Evolutionary conservation across 2,888 invertebrate genomes (phyloP).

Genomic region (Pantelozetes paolii): DNA sequence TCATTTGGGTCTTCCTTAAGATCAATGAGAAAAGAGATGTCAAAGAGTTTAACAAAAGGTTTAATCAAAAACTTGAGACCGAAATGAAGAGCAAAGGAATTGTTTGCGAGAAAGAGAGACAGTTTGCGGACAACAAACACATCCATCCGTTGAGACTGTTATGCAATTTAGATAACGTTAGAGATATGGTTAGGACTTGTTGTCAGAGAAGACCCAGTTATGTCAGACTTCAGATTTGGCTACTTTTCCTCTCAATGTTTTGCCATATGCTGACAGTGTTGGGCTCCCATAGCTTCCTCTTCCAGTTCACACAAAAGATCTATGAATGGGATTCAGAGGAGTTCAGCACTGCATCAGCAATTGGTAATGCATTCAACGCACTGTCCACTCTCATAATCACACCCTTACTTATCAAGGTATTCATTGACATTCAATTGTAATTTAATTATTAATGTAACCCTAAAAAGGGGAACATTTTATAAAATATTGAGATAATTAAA

Average conservation of each 20-base stretch:
- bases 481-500: not conserved
- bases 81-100: not conserved
- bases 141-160: constrained; percentile 22
- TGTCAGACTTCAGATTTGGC: constrained; percentile 26
- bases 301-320: constrained; percentile 32
- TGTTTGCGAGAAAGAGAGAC: not conserved
- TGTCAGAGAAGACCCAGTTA: not conserved
- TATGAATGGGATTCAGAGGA: constrained; percentile 31
- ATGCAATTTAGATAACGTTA: constrained; percentile 11
- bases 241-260: constrained; percentile 10
- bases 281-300: constrained; percentile 16
- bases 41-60: not conserved
- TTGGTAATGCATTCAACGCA: constrained; percentile 7
- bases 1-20: not conserved
- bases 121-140: not conserved
- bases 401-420: constrained; percentile 31
- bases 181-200: constrained; percentile 34
- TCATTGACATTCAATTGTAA: not conserved
- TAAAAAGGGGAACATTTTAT: not conserved
- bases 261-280: constrained; percentile 3
- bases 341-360: constrained; percentile 20
- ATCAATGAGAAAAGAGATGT: constrained; percentile 34
- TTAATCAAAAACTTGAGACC: not conserved
- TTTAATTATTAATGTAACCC: not conserved
- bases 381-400: constrained; percentile 11